Conservation (phyloP, 2,888 invertebrate species). For the Drosophila phalerata region DNA sequence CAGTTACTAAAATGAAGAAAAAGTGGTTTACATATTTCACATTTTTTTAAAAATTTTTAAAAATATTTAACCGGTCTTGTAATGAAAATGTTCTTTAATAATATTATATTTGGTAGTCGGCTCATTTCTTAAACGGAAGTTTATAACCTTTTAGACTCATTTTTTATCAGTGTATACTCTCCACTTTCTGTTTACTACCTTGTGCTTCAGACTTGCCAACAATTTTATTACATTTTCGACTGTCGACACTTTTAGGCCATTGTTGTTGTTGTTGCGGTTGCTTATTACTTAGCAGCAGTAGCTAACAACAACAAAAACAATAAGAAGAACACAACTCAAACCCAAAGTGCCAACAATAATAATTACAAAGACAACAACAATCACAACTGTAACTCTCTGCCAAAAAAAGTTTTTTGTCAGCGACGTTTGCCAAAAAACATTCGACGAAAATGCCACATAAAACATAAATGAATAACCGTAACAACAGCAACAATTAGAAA, state of each 20-base stretch:
- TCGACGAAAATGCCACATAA: constrained; percentile 65
- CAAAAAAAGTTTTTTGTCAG: constrained; percentile 60
- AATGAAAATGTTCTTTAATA: no score
- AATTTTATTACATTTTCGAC: constrained; percentile 79
- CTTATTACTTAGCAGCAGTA: constrained; percentile 60
- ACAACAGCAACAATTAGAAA: constrained; percentile 49
- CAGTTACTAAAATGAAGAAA: not conserved
- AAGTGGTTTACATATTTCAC: no score
- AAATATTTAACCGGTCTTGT: no score
- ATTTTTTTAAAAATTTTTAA: no score
- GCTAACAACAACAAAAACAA: constrained; percentile 27
- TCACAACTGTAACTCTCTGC: constrained; percentile 57
- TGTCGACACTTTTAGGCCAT: constrained; percentile 69
- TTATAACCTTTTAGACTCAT: no score
- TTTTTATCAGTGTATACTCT: not conserved
- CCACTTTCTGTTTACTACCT: constrained; percentile 33
- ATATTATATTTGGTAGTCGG: no score
- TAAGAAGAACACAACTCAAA: constrained; percentile 36
- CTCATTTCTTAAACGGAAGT: no score
- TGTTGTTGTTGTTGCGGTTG: constrained; percentile 52
- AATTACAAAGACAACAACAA: constrained; percentile 58
- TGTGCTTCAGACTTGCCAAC: constrained; percentile 63
- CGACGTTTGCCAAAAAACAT: constrained; percentile 59
- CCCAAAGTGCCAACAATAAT: constrained; percentile 75
- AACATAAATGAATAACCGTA: constrained; percentile 69